A percentile compares a stretch with the other conserved stretches of the same genome.
Conservation (phyloP, 2,888 invertebrate species). For the Cheilosia scutellata region DNA sequence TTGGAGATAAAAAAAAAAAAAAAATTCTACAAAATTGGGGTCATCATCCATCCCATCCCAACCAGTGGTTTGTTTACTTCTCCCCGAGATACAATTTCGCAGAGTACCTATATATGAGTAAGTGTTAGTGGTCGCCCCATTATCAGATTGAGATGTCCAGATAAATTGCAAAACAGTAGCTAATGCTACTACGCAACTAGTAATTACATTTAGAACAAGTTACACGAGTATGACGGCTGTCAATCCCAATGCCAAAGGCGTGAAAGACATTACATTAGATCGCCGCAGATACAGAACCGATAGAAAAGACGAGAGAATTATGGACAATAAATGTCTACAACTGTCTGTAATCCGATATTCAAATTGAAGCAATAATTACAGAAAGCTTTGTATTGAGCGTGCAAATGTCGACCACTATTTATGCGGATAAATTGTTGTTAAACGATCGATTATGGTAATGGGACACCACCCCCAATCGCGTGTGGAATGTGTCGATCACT, state of each 20-base stretch:
- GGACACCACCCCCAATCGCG: constrained; percentile 22
- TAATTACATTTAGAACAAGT: constrained; percentile 53
- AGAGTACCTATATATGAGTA: constrained; percentile 5
- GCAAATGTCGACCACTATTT: constrained; percentile 17
- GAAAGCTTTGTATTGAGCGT: constrained; percentile 21
- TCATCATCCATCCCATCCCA: constrained; percentile 58
- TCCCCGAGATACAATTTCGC: not conserved
- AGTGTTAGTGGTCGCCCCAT: not conserved
- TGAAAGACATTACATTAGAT: constrained; percentile 56
- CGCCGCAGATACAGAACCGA: constrained; percentile 30
- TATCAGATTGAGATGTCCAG: constrained; percentile 1
- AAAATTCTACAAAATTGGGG: constrained; percentile 53
- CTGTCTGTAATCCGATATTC: constrained; percentile 64
- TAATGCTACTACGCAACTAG: not conserved
- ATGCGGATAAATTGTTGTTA: constrained; percentile 55
- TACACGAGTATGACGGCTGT: constrained; percentile 35
- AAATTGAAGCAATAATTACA: constrained; percentile 51
- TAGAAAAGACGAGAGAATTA: constrained; percentile 29
- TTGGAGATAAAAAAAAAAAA: not conserved
- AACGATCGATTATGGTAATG: constrained; percentile 68
- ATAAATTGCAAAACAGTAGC: constrained; percentile 20
- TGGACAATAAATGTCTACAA: constrained; percentile 54
- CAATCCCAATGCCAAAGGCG: constrained; percentile 49
- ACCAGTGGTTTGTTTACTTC: constrained; percentile 6
- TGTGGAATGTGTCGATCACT: constrained; percentile 37